A percentile compares a stretch with the other conserved stretches of the same genome.
phyloP scores from a whole-genome alignment of 2,113 vertebrate species.

The Anolis carolinensis region DNA sequence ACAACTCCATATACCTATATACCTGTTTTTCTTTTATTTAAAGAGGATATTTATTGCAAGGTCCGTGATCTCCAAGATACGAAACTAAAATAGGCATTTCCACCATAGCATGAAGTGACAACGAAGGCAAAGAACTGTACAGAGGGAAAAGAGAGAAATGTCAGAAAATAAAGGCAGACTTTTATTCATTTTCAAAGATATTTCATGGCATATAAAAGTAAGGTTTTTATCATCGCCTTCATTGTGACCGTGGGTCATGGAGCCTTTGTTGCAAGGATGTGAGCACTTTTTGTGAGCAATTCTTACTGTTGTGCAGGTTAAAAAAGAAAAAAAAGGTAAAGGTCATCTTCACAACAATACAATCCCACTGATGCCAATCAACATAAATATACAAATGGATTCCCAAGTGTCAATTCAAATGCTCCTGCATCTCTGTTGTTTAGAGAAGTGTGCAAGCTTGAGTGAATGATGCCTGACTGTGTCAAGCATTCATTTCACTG shows the following conservation, averaged over 20 bases:
- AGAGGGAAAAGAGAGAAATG: constrained; percentile 41
- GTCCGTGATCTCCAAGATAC: constrained; percentile 82
- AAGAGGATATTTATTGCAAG: constrained; percentile 69
- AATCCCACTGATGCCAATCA: background rate
- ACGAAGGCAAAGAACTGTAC: constrained; percentile 90
- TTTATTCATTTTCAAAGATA: background rate
- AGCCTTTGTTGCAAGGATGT: background rate
- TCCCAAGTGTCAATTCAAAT: background rate
- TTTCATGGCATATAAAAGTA: background rate
- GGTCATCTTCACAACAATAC: background rate
- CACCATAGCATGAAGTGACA: constrained; percentile 88
- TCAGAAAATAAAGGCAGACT: constrained; percentile 26
- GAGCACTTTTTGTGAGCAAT: background rate
- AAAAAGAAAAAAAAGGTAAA: background rate
- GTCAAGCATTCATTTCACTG: background rate
- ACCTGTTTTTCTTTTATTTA: constrained; percentile 23
- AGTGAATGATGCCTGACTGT: background rate
- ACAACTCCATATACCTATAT: constrained; percentile 56
- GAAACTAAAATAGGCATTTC: constrained; percentile 87
- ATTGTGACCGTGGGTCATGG: background rate
- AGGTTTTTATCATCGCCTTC: background rate
- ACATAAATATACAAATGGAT: background rate
- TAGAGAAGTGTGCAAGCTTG: background rate
- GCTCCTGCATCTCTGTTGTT: background rate
- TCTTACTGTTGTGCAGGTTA: background rate